These are phyloP conservation scores for Diplogasteroides magnus DNA, from an alignment of 1,140 invertebrate species.

Conservation along the genomic window DNA sequence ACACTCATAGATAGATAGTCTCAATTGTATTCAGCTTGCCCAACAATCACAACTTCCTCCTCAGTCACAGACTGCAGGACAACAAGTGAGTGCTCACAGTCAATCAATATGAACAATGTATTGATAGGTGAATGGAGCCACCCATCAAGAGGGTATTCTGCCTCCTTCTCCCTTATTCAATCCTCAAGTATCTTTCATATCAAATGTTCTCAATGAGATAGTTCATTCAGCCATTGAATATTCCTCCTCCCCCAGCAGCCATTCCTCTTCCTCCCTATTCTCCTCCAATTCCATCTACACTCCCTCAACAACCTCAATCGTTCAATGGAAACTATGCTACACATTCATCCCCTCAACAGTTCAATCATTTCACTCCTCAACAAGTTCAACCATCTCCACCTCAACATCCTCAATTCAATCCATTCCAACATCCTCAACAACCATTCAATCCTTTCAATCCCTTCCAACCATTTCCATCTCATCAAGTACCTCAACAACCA, in stretches of 20 bases:
- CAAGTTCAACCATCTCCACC: neutral
- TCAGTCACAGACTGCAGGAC: too few species aligned
- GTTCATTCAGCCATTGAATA: neutral
- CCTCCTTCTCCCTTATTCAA: neutral
- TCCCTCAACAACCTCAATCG: slow-evolving; percentile 17
- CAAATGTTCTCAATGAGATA: neutral
- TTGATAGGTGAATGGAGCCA: too few species aligned
- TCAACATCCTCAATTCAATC: slow-evolving; percentile 13
- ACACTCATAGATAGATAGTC: too few species aligned
- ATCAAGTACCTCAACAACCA: neutral
- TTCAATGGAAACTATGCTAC: slow-evolving; percentile 14
- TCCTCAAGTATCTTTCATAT: neutral
- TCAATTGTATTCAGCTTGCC: too few species aligned
- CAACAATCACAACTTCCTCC: too few species aligned
- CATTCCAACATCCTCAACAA: slow-evolving; percentile 3
- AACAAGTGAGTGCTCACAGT: too few species aligned
- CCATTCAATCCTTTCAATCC: too few species aligned
- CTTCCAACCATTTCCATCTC: too few species aligned
- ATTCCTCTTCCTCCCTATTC: neutral
- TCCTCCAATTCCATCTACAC: neutral
- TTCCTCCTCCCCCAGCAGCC: neutral
- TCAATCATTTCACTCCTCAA: neutral
- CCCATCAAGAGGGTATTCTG: too few species aligned
- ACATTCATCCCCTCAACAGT: neutral
- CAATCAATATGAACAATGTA: too few species aligned